Base-by-base conservation (phyloP, 2,888 invertebrate species). In the Sarcophaga carnaria region DNA sequence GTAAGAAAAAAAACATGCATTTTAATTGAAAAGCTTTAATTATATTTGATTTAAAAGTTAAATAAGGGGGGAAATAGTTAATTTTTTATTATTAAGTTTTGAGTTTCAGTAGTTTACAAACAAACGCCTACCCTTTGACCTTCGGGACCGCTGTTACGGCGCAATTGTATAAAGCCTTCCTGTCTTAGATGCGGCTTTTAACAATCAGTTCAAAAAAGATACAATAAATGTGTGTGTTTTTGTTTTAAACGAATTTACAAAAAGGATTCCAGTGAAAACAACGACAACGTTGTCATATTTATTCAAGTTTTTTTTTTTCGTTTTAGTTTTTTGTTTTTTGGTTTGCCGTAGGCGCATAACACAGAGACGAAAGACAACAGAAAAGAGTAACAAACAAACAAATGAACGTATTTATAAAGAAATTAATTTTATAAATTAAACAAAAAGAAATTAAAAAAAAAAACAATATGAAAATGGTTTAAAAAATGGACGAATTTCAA, bases 141-240 rank as follows among this genome's bases (percentile, higher is more conserved):
- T 89, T 92, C 92, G 85, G 92, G 92, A 89, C 92, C 91, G 90
- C 92, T 92, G 92, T 91, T 92, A 88, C 92, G 92, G 89, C 92
- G 92, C 89, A 92, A 92, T 87, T 92, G 92, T 87, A 91, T 90
- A 91, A 92, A 92, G 90, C 92, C 92, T 89, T 92, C 92, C 92
- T 92, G 92, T 87, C 92, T 92, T 89, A 92, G 90, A 89, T 91
- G 91, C 90, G 92, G 92, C 92, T 92, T 92, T 91, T 88, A 89
- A 90, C 62, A 84, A 75, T 69, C 72, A 60, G 62, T 5, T 45
- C 63, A 74, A 63, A 86, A 64, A 54, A 71, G 45, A 80, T 59
- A 60, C 37, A 37, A 37, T 37, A 37, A 37, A 37, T 37, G 8
- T 37, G 8, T 37, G 14, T 54, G 11, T 54, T 14, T 49, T 54